A percentile compares a stretch with the other conserved stretches of the same genome.
phyloP scores from a whole-genome alignment of 2,888 invertebrate species.

The Harpagoxenus sublaevis region DNA sequence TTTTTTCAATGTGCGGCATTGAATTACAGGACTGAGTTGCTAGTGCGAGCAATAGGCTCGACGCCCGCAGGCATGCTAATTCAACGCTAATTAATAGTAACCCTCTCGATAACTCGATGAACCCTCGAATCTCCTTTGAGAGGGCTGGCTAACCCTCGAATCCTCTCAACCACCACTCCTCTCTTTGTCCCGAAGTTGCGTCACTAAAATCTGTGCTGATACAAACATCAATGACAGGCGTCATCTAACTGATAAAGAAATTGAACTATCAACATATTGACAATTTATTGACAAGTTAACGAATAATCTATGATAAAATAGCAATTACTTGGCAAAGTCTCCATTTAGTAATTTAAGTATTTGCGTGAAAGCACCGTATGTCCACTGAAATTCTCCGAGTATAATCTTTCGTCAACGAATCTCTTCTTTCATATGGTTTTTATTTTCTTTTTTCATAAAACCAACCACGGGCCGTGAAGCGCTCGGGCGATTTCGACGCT shows the following conservation, averaged over 20 bases:
- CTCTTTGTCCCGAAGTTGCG: constrained; percentile 16
- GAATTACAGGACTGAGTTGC: constrained; percentile 25
- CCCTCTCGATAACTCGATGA: constrained; percentile 76
- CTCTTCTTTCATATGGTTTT: constrained; percentile 23
- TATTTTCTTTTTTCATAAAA: constrained; percentile 16
- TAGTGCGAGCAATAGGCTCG: background rate
- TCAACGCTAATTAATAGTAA: constrained; percentile 76
- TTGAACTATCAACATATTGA: background rate
- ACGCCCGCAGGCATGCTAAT: constrained; percentile 61
- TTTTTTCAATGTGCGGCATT: background rate
- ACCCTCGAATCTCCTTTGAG: constrained; percentile 59
- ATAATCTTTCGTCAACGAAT: constrained; percentile 18
- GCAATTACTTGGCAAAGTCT: background rate
- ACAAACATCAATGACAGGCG: background rate
- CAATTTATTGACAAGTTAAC: background rate
- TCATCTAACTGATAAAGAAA: background rate
- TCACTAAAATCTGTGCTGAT: background rate
- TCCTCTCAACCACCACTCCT: constrained; percentile 53
- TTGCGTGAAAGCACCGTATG: background rate
- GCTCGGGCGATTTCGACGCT: constrained; percentile 50
- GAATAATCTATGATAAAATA: background rate
- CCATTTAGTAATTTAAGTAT: background rate
- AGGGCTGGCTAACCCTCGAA: constrained; percentile 60
- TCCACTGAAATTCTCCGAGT: background rate
- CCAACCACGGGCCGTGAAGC: constrained; percentile 6